phyloP scores from a whole-genome alignment of 1,140 invertebrate genomes.

The Leucophenga varia region DNA sequence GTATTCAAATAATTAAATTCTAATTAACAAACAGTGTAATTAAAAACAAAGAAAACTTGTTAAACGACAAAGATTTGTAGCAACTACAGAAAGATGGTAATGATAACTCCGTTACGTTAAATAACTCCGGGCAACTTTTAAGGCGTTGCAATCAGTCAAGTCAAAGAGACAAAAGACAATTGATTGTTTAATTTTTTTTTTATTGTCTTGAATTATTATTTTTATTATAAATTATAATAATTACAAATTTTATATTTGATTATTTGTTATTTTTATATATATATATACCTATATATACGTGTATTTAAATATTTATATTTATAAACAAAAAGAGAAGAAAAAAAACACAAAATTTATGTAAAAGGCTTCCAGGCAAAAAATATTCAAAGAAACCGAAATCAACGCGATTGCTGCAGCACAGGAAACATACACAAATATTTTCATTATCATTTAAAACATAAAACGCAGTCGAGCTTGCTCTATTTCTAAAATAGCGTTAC shows the following conservation, averaged over 20 bases:
- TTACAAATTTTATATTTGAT: conserved; percentile 52
- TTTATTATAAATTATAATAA: conserved; percentile 37
- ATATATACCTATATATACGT: conserved; percentile 27
- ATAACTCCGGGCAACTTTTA: no score
- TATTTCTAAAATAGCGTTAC: conserved; percentile 32
- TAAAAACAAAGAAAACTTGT: not conserved
- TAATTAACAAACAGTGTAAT: not conserved
- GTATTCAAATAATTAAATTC: conserved; percentile 32
- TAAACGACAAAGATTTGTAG: not conserved
- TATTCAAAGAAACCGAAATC: conserved; percentile 22
- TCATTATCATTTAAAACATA: conserved; percentile 10
- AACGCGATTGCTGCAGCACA: not conserved
- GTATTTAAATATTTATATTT: conserved; percentile 13
- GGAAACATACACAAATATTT: conserved; percentile 10
- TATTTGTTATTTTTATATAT: conserved; percentile 28
- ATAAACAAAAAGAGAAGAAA: no score
- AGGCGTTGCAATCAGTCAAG: no score
- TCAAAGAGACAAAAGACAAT: no score
- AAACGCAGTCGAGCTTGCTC: conserved; percentile 6
- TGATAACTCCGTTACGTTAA: no score
- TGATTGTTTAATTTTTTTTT: conserved; percentile 26
- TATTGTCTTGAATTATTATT: conserved; percentile 47
- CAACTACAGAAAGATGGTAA: no score
- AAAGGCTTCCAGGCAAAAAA: conserved; percentile 46
- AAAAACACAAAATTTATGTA: no score